phyloP scores from a whole-genome alignment of 2,888 invertebrate genomes.

The Ctena decussata region DNA sequence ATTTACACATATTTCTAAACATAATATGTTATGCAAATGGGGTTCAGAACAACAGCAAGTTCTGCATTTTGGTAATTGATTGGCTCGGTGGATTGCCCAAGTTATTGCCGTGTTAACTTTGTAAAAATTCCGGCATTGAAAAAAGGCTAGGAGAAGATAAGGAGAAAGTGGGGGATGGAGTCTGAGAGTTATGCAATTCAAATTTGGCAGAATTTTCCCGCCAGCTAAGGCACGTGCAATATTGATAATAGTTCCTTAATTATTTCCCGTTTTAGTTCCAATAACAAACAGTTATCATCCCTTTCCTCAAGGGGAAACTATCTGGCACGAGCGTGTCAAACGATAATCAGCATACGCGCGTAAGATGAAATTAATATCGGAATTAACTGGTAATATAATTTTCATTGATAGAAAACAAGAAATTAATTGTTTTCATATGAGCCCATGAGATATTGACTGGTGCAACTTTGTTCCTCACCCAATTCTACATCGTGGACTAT shows the following conservation, averaged over 20 bases:
- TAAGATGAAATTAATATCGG: neutral
- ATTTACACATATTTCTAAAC: no score
- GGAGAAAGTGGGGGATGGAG: no score
- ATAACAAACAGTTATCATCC: neutral
- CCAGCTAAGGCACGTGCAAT: neutral
- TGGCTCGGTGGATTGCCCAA: no score
- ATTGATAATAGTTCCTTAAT: neutral
- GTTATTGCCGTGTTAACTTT: no score
- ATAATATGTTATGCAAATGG: no score
- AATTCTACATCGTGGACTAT: no score
- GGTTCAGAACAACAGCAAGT: no score
- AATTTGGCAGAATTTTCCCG: neutral
- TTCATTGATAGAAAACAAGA: neutral
- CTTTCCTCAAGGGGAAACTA: neutral
- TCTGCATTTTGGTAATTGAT: no score
- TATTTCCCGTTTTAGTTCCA: neutral
- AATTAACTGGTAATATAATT: slow-evolving; percentile 8
- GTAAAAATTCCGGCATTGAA: no score
- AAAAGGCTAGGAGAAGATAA: no score
- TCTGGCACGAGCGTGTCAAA: slow-evolving; percentile 13
- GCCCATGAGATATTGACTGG: neutral
- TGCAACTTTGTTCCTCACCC: neutral
- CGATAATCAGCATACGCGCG: neutral
- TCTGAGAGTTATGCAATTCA: no score
- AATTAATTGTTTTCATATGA: neutral